Percentiles rank a stretch among this genome's conserved stretches.
Evolutionary conservation across 2,888 invertebrate genomes (phyloP).

Genomic region (Charanyca ferruginea): DNA sequence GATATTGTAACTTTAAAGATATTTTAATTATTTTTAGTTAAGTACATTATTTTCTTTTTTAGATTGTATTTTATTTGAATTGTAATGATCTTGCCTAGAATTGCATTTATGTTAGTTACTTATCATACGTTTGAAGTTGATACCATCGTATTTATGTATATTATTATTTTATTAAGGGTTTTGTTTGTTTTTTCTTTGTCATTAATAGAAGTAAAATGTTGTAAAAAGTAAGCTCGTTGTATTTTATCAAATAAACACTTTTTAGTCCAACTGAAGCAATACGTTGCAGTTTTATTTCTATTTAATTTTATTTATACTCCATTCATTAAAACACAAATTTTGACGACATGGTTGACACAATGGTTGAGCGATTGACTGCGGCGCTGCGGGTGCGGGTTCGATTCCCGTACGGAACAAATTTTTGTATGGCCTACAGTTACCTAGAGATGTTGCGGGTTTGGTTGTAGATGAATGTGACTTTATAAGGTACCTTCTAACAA

Average conservation of each 20-base stretch:
- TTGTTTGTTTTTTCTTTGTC: constrained; percentile 90
- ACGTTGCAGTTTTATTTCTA: constrained; percentile 83
- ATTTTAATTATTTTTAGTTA: constrained; percentile 77
- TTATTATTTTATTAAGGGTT: constrained; percentile 90
- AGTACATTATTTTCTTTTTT: constrained; percentile 76
- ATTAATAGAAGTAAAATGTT: constrained; percentile 91
- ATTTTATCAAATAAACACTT: constrained; percentile 92
- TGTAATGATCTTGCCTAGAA: constrained; percentile 90
- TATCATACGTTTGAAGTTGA: constrained; percentile 89
- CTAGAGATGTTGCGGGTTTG: too few species aligned
- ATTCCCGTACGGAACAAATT: too few species aligned
- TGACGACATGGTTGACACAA: too few species aligned
- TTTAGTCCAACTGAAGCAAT: constrained; percentile 91
- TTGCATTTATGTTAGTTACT: constrained; percentile 90
- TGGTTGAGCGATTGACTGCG: too few species aligned
- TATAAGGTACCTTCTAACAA: too few species aligned
- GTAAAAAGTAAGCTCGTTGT: constrained; percentile 92
- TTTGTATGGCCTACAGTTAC: too few species aligned
- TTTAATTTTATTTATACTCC: constrained; percentile 10
- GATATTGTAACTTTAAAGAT: constrained; percentile 79
- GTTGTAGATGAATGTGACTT: too few species aligned
- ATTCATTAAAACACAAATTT: too few species aligned
- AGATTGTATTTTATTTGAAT: constrained; percentile 84
- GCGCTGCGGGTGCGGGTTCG: too few species aligned
- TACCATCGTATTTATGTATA: constrained; percentile 91